Evolutionary conservation across 2,888 invertebrate genomes (phyloP).

Genomic region (Chirona hameri): DNA sequence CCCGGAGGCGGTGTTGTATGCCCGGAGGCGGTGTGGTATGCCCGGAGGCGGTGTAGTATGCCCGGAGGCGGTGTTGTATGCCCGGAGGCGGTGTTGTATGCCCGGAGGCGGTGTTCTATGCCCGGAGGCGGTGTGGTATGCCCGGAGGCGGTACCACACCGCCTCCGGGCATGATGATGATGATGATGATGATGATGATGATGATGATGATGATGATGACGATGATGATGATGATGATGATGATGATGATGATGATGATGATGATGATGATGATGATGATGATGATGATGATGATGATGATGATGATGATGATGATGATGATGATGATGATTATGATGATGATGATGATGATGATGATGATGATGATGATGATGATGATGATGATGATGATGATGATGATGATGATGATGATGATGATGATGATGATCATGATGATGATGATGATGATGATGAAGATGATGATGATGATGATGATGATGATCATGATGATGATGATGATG

Average conservation of each 20-base stretch:
- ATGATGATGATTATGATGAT: too few species aligned
- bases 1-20: too few species aligned
- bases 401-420: constrained; percentile 30
- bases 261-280: constrained; percentile 22
- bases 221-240: constrained; percentile 22
- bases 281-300: constrained; percentile 22
- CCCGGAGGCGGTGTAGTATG: too few species aligned
- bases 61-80: too few species aligned
- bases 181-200: constrained; percentile 22
- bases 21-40: too few species aligned
- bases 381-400: constrained; percentile 32
- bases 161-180: not conserved
- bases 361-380: constrained; percentile 24
- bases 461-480: constrained; percentile 11
- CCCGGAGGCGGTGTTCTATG: too few species aligned
- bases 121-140: too few species aligned
- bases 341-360: too few species aligned
- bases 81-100: too few species aligned
- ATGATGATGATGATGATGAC: constrained; percentile 22
- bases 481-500: constrained; percentile 12
- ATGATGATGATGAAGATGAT: too few species aligned
- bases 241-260: constrained; percentile 22
- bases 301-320: not conserved
- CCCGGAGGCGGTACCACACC: too few species aligned
- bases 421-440: not conserved